These are phyloP conservation scores for Eretmodus cyanostictus DNA, from an alignment of 2,113 vertebrate species.

Conservation along the genomic window DNA sequence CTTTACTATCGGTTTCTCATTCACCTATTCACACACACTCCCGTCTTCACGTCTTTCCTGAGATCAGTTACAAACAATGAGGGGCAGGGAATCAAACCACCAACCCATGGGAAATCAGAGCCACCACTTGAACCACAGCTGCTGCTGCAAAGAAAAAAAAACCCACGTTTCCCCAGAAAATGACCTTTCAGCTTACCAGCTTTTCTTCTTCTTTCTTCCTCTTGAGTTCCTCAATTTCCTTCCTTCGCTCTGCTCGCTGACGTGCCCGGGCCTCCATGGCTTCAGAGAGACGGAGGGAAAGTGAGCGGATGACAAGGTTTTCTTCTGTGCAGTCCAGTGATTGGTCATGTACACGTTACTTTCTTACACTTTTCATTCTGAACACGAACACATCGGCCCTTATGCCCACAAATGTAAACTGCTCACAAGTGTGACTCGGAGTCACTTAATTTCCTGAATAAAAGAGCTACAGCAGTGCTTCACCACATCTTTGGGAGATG, in stretches of 20 bases:
- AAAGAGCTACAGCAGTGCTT: not conserved
- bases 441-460: not conserved
- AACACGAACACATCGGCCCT: not conserved
- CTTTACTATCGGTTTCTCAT: not conserved
- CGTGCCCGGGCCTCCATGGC: conserved; percentile 88
- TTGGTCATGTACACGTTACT: not conserved
- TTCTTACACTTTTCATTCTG: not conserved
- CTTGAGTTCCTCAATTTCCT: conserved; percentile 78
- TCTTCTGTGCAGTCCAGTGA: not conserved
- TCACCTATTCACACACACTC: not conserved
- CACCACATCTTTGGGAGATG: not conserved
- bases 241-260: conserved; percentile 77
- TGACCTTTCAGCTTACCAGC: not conserved
- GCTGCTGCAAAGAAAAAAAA: not conserved
- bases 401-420: not conserved
- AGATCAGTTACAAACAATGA: not conserved
- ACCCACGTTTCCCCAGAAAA: fast-evolving
- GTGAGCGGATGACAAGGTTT: not conserved
- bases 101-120: not conserved
- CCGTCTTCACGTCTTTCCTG: not conserved
- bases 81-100: not conserved
- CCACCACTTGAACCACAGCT: not conserved
- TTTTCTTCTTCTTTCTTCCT: conserved; percentile 81
- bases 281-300: conserved; percentile 36
- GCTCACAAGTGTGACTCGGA: not conserved